phyloP scores from a whole-genome alignment of 2,888 invertebrate genomes.

The Tribolium freemani region DNA sequence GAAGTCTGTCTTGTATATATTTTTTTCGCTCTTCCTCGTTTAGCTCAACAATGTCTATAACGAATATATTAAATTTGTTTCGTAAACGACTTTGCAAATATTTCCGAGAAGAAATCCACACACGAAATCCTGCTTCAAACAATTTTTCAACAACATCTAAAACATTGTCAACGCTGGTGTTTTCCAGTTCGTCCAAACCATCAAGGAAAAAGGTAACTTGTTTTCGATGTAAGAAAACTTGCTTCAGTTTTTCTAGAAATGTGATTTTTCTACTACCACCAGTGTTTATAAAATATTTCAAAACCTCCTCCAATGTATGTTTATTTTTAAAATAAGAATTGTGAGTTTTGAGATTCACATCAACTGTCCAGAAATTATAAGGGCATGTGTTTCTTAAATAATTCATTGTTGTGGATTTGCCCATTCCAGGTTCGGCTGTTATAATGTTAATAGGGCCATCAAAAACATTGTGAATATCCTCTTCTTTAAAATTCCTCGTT shows the following conservation, averaged over 20 bases:
- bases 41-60: neutral
- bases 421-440: neutral
- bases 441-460: neutral
- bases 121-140: neutral
- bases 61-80: neutral
- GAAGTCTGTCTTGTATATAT: neutral
- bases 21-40: neutral
- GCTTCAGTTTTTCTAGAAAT: neutral
- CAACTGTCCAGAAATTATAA: neutral
- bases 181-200: constrained; percentile 1
- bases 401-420: neutral
- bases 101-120: neutral
- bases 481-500: neutral
- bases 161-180: neutral
- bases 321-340: neutral
- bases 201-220: neutral
- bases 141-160: neutral
- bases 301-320: neutral
- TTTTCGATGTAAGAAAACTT: neutral
- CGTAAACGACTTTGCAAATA: neutral
- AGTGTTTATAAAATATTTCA: neutral
- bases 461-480: neutral
- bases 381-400: neutral
- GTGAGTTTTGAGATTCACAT: neutral
- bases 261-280: neutral